phyloP scores from a whole-genome alignment of 2,797 vertebrate species.

The Melanotaenia parkinsoni region DNA sequence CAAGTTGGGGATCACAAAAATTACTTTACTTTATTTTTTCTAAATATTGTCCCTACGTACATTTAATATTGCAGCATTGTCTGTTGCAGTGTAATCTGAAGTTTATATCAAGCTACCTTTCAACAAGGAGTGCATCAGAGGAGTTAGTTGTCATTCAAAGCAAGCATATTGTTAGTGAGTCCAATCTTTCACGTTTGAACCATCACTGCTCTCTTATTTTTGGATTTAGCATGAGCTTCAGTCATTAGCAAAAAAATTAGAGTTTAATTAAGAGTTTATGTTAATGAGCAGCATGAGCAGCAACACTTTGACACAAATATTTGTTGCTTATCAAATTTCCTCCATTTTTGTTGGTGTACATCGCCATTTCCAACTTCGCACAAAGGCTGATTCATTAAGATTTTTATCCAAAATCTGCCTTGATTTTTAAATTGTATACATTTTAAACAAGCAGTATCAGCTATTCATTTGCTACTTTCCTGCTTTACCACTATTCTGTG shows the following conservation, averaged over 20 bases:
- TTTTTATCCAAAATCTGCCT: conserved; percentile 4
- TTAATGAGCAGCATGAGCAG: neutral
- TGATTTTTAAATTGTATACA: conserved; percentile 3
- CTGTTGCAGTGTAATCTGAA: neutral
- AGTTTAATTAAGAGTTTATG: neutral
- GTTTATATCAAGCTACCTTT: conserved; percentile 1
- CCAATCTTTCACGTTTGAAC: conserved; percentile 14
- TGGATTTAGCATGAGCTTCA: neutral
- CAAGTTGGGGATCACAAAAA: conserved; percentile 26
- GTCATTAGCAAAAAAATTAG: neutral
- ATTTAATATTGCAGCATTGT: conserved; percentile 6
- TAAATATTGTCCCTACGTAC: neutral
- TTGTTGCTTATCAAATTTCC: conserved; percentile 8
- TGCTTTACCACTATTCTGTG: conserved; percentile 29
- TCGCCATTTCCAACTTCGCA: conserved; percentile 8
- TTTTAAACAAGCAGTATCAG: conserved; percentile 11
- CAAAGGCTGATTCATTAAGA: conserved; percentile 2
- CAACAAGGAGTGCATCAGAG: conserved; percentile 14
- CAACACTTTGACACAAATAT: conserved; percentile 24
- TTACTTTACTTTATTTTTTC: neutral
- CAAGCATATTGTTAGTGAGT: conserved; percentile 14
- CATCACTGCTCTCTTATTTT: neutral
- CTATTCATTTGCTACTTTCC: conserved; percentile 4
- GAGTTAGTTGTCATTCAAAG: conserved; percentile 14
- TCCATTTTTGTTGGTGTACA: conserved; percentile 1